Base-by-base conservation (phyloP, 2,113 vertebrate genomes). In the Silurus glanis region DNA sequence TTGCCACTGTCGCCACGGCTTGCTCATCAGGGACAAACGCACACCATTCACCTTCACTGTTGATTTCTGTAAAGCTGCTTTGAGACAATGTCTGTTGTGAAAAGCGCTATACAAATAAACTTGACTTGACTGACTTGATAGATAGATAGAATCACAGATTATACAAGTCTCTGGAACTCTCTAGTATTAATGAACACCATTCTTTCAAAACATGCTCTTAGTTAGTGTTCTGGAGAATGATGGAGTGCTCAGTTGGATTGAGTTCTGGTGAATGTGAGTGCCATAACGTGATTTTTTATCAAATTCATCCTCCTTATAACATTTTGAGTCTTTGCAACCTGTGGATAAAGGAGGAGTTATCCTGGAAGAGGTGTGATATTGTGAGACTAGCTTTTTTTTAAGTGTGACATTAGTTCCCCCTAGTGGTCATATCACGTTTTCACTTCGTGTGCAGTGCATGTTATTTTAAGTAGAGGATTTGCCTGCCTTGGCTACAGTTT, bases 371-470 rank as follows among this genome's bases (percentile, higher is more conserved):
- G 37, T 37, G 37, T 37, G 37, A 37, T 37, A 37, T 1, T 37
- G 37, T 1, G 2, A 37, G 37, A 2, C 37, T 37, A 37, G 37
- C 37, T 37, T 37, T 37, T 37, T 83, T 82, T 83, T 47, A 14
- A 2, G 62, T 82, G 55, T 79, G 69, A 45, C 87, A 80, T 71
- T 83, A 91, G 90, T 91, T 2, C 88, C 91, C 83, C 79, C 87
- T 89, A 55, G 62, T 6, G 84, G 59, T 45, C n/a, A 0, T 19
- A 89, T 90, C 8, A 37, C 6, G 17, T 25, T 55, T 55, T 21
- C 16, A 6, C n/a, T 75, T 37, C 37, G 45, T 12, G 6, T 23
- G 9, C 14, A 72, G 69, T n/a, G 6, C 72, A 75, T 37, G 37
- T 37, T 37, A 37, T 37, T 37, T 37, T 37, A 37, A 37, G 37